phyloP scores from a whole-genome alignment of 2,797 vertebrate species.

The Cheirogaleus major region DNA sequence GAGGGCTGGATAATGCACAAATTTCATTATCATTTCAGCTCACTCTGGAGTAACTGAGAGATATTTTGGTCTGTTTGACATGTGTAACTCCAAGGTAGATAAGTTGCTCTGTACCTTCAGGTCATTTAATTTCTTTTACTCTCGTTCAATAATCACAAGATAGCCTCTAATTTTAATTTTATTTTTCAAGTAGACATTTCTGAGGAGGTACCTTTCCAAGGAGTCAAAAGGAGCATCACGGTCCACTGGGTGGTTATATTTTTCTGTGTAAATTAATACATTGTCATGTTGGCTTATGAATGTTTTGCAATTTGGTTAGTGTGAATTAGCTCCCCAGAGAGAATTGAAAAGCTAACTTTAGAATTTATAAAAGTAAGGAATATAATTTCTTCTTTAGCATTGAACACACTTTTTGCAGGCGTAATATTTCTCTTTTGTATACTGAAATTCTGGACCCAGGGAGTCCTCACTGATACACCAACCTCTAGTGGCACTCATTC shows the following conservation, averaged over 20 bases:
- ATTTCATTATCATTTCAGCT: not conserved
- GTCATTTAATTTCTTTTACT: not conserved
- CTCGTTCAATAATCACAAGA: not conserved
- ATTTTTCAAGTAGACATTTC: not conserved
- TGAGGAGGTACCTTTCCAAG: not conserved
- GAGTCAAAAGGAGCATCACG: not conserved
- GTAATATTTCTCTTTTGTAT: not conserved
- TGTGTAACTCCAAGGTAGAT: not conserved
- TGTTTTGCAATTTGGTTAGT: conserved; percentile 8
- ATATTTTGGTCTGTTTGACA: not conserved
- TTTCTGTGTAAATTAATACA: conserved; percentile 38
- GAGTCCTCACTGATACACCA: not conserved
- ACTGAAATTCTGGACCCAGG: not conserved
- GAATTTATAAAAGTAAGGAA: conserved; percentile 15
- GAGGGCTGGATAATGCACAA: not conserved
- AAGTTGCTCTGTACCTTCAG: not conserved
- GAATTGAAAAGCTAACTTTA: conserved; percentile 6
- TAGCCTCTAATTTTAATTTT: not conserved
- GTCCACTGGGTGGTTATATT: not conserved
- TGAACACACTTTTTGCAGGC: not conserved
- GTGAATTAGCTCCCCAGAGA: not conserved
- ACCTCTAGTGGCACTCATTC: not conserved
- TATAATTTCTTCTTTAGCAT: not conserved
- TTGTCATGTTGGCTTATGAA: not conserved
- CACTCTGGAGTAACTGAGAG: not conserved